Evolutionary conservation across 92 coral and sea anemone species (phyloP).

Genomic region (Pocillopora grandis): DNA sequence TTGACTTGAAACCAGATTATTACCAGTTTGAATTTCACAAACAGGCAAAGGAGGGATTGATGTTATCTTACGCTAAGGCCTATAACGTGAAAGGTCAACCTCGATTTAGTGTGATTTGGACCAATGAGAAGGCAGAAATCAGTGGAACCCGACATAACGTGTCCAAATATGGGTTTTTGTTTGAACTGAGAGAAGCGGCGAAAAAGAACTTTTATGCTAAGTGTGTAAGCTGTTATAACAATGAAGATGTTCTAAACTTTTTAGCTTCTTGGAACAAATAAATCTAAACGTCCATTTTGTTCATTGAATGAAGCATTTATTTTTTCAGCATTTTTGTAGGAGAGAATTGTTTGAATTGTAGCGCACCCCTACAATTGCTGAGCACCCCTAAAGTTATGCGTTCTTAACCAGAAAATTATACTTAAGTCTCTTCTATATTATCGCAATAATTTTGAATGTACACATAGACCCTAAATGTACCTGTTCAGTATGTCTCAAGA

Average conservation of each 20-base stretch:
- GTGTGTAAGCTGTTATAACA: constrained; percentile 33
- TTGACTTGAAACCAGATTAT: constrained; percentile 48
- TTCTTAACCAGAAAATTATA: no score
- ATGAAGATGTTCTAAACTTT: constrained; percentile 43
- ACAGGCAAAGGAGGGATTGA: constrained; percentile 25
- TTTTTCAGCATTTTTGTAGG: no score
- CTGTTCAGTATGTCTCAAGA: no score
- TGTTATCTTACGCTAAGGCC: constrained; percentile 38
- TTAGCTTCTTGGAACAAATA: constrained; percentile 36
- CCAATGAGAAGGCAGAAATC: constrained; percentile 13
- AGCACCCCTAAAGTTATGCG: no score
- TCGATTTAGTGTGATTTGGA: constrained; percentile 51
- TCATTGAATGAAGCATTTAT: not conserved
- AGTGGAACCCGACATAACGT: constrained; percentile 42
- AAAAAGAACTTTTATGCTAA: constrained; percentile 22
- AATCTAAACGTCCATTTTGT: not conserved
- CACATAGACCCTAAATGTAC: no score
- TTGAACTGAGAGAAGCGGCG: constrained; percentile 40
- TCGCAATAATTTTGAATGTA: no score
- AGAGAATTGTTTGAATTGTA: no score
- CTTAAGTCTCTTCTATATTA: no score
- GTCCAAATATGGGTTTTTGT: constrained; percentile 41
- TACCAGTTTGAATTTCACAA: constrained; percentile 35
- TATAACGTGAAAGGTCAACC: constrained; percentile 42
- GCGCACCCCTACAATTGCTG: no score